Conservation (phyloP, 1,140 invertebrate species). For the Drosophila sucinea region DNA sequence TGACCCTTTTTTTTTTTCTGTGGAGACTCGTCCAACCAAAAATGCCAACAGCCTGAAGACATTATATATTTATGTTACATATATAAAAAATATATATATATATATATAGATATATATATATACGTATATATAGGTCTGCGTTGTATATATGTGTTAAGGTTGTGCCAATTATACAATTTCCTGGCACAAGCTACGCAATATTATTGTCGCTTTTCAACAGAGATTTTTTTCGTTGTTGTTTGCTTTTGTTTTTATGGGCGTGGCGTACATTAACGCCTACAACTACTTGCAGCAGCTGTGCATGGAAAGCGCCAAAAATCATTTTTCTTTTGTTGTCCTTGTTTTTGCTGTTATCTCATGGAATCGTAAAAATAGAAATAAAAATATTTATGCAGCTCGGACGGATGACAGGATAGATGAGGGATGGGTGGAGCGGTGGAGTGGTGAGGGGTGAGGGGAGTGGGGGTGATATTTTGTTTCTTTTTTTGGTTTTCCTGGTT, state of each 20-base stretch:
- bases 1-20: conserved; percentile 50
- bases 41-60: not conserved
- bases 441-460: not conserved
- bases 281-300: conserved; percentile 65
- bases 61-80: not conserved
- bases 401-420: not conserved
- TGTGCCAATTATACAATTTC: conserved; percentile 50
- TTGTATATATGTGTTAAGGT: not conserved
- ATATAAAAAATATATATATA: no score
- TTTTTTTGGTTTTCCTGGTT: conserved; percentile 36
- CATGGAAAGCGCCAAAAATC: conserved; percentile 56
- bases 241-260: conserved; percentile 42
- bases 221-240: conserved; percentile 7
- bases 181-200: conserved; percentile 57
- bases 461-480: not conserved
- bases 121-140: not conserved
- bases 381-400: conserved; percentile 75
- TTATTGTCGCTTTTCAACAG: conserved; percentile 37
- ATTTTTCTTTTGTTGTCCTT: conserved; percentile 36
- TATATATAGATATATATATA: not conserved
- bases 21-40: conserved; percentile 31
- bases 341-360: conserved; percentile 47
- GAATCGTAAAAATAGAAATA: conserved; percentile 77
- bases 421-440: not conserved
- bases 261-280: conserved; percentile 59